Base-by-base conservation (phyloP, 1,140 invertebrate genomes). In the Chelonus insularis region DNA sequence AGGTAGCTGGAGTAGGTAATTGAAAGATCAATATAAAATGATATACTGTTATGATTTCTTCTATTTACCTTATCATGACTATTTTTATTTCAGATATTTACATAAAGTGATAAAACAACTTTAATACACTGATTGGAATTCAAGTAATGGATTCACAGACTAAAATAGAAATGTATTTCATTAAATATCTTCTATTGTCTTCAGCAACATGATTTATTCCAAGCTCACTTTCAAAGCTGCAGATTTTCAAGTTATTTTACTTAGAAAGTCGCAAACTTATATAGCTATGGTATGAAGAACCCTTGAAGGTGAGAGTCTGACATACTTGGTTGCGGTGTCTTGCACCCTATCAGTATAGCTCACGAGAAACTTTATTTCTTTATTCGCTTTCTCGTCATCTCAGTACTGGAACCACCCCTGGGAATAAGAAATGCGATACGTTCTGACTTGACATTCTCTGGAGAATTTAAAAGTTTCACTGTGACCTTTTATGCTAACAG, bases 401-500 rank as follows among this genome's bases (percentile, higher is more conserved):
- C 41, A 43, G 7, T 16, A 18, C 41, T 9, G 12, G 8, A 16
- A 36, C 43, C 32, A 60, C 69, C 41, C 50, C 6, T 20, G 65
- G 67, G 73, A 72, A 72, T 74, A 71, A 70, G 66, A 68, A 73
- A 74, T 75, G 66, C 32, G 39, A 64, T 55, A 52, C 47, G 63
- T 65, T 65, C 62, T 51, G 43, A 58, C 69, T 65, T 72, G 69
- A 54, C 41, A 58, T 12, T 23, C 52, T 39, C 50, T 34, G 20
- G 50, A 41, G 9, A 14, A 21, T 41, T 18, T 18, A 7, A 60
- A n/a, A 23, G 41, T 20, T 9, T 51, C 20, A 43, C 18, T 18
- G 7, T 18, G 41, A 18, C 41, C 41, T 43, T 29, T 29, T 29
- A 29, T 29, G 25, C 25, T 29, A 29, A 29, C 25, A 7, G 25